Base-by-base conservation (phyloP, 2,888 invertebrate genomes). In the Drosophila tanythrix region DNA sequence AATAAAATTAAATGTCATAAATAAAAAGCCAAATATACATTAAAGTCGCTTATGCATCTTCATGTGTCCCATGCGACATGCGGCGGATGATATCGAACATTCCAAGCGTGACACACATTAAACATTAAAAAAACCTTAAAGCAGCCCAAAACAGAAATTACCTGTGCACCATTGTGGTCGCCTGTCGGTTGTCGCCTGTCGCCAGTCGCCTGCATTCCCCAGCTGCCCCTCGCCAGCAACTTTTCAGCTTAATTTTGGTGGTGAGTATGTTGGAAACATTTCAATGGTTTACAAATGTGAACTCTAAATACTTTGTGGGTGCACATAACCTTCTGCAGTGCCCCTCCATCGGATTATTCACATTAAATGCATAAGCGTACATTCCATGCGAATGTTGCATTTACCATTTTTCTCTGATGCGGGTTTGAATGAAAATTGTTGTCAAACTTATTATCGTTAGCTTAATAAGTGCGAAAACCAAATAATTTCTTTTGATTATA, bases 1-100 rank as follows among this genome's bases (percentile, higher is more conserved):
- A 79, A 86, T 81, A 66, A 85, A 85, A 86, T 82, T 83, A 83
- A 85, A 76, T 80, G 80, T 70, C 82, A 88, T 88, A 86, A 85
- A 85, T 85, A 88, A 85, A 72, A 56, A 29, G 51, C 25, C 46
- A 58, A 58, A 62, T 50, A 76, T 48, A 59, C 52, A 73, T 61
- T 63, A 58, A 58, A 67, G 67, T 79, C 50, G 63, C 58, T 52
- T 64, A 58, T 52, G 53, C 56, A 31, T 21, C 51, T 53, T 51
- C 52, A 38, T 64, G 57, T 36, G 58, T 69, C 59, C 66, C 76
- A 36, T 60, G 68, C 43, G 67, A 56, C 64, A 43, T 18, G 59
- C 53, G 53, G 33, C 29, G 43, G 61, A 53, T 52, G 29, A 52
- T 55, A 73, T 59, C 73, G 31, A 64, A 80, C 71, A 66, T 71